A percentile compares a stretch with the other conserved stretches of the same genome.
Evolutionary conservation across 1,140 invertebrate genomes (phyloP).

Genomic region (Centruroides vittatus): DNA sequence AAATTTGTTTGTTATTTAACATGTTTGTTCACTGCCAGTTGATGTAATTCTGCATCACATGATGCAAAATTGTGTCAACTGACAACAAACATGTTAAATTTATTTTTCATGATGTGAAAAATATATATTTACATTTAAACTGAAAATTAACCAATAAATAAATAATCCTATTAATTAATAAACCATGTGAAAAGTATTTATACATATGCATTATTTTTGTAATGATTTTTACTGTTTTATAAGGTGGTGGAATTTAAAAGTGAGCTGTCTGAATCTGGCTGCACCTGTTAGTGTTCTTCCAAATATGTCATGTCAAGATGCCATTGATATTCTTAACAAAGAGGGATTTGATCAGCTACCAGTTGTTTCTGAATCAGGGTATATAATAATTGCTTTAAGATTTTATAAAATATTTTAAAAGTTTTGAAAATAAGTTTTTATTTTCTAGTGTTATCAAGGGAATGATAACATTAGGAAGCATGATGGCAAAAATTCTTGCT

Average conservation of each 20-base stretch:
- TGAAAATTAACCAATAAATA: too few relatives aligned
- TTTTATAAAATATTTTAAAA: too few relatives aligned
- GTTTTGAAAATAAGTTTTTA: background rate
- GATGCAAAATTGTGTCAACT: too few relatives aligned
- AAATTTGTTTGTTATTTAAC: too few relatives aligned
- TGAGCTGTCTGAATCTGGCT: constrained; percentile 43
- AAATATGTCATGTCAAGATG: constrained; percentile 44
- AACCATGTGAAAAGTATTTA: too few relatives aligned
- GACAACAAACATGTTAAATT: too few relatives aligned
- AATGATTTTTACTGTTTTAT: background rate
- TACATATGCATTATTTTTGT: background rate
- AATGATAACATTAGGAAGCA: constrained; percentile 52
- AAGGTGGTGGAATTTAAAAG: constrained; percentile 57
- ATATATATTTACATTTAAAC: too few relatives aligned
- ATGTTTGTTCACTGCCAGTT: too few relatives aligned
- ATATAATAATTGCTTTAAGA: constrained; percentile 5
- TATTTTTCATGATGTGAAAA: too few relatives aligned
- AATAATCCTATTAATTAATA: too few relatives aligned
- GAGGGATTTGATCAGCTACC: constrained; percentile 51
- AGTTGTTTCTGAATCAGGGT: constrained; percentile 44
- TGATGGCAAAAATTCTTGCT: constrained; percentile 53
- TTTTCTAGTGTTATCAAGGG: constrained; percentile 45
- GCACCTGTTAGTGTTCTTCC: constrained; percentile 42
- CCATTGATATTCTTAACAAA: constrained; percentile 49
- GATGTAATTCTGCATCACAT: too few relatives aligned